A percentile compares a stretch with the other conserved stretches of the same genome.
These are phyloP conservation scores for Acromyrmex charruanus DNA, from an alignment of 1,140 invertebrate species.

Conservation along the genomic window DNA sequence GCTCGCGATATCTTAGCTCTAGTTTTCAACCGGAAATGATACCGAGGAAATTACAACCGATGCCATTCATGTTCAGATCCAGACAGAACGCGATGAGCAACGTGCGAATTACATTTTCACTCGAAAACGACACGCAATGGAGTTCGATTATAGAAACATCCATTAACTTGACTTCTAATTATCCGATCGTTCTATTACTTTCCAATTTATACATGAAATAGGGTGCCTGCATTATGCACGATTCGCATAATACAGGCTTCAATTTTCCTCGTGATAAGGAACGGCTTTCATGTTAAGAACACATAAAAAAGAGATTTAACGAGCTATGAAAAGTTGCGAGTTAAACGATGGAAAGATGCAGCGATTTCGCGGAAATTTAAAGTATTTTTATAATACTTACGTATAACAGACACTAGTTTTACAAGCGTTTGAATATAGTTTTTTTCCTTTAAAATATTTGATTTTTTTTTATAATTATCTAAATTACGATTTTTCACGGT, in stretches of 20 bases:
- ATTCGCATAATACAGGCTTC: background rate
- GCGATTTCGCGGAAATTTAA: background rate
- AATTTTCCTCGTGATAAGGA: conserved; percentile 19
- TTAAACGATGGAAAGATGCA: background rate
- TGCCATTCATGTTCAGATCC: background rate
- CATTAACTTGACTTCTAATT: conserved; percentile 33
- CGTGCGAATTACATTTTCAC: conserved; percentile 21
- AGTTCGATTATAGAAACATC: conserved; percentile 11
- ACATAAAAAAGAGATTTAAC: background rate
- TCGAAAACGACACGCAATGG: conserved; percentile 24
- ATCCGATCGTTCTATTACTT: conserved; percentile 19
- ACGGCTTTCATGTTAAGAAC: background rate
- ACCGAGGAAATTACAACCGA: conserved; percentile 7
- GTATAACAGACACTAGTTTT: background rate
- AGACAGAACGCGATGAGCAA: background rate
- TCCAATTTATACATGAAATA: background rate
- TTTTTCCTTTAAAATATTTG: background rate
- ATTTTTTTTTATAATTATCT: background rate
- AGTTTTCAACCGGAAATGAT: conserved; percentile 38
- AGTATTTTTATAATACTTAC: conserved; percentile 6
- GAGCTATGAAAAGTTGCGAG: background rate
- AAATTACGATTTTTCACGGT: background rate
- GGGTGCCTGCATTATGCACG: background rate
- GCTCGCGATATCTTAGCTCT: conserved; percentile 27
- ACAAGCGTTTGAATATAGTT: background rate